Evolutionary conservation across 2,113 vertebrate genomes (phyloP).

Genomic region (Cephalopholis sonnerati): DNA sequence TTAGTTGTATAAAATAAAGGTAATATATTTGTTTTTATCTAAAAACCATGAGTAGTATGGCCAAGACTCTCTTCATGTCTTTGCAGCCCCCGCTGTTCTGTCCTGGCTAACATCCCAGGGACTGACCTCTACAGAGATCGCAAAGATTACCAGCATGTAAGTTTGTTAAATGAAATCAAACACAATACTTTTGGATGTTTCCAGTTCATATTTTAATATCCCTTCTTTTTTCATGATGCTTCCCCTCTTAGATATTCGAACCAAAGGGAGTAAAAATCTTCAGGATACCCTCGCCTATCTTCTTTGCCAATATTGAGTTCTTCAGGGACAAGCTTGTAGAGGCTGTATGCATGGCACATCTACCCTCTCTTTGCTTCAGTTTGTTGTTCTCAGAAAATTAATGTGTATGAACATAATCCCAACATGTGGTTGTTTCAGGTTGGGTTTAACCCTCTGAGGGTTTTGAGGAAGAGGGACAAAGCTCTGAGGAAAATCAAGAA

Average conservation of each 20-base stretch:
- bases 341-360: conserved; percentile 84
- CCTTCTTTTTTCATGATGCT: too few species aligned
- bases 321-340: conserved; percentile 90
- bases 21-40: neutral
- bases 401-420: neutral
- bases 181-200: neutral
- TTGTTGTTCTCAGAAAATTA: neutral
- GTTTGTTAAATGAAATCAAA: conserved; percentile 36
- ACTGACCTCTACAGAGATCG: conserved; percentile 93
- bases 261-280: conserved; percentile 93
- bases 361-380: neutral
- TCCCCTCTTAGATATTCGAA: conserved; percentile 85
- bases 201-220: neutral
- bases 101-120: conserved; percentile 90
- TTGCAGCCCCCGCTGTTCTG: conserved; percentile 89
- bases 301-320: conserved; percentile 94
- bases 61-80: conserved; percentile 26
- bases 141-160: conserved; percentile 91
- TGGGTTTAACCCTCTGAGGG: conserved; percentile 90
- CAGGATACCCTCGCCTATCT: conserved; percentile 92
- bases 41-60: neutral
- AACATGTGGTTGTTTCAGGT: conserved; percentile 80
- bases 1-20: too few species aligned
- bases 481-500: conserved; percentile 91
- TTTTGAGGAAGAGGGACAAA: conserved; percentile 94